Conservation (phyloP, 2,888 invertebrate genomes). For the Asteroscopus sphinx region DNA sequence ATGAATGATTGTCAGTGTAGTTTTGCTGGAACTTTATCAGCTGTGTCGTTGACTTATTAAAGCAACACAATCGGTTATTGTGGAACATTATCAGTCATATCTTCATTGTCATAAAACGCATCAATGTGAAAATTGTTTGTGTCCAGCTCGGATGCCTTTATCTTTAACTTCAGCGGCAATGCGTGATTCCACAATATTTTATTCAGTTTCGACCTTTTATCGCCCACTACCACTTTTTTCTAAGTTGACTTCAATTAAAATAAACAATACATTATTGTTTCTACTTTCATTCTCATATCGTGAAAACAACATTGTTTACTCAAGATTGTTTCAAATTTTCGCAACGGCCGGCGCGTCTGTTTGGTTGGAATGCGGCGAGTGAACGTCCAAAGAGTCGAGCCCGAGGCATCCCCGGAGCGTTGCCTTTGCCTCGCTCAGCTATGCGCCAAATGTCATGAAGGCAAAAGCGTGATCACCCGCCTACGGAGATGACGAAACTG, state of each 20-base stretch:
- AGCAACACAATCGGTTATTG: slow-evolving; percentile 42
- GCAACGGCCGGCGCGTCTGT: slow-evolving; percentile 67
- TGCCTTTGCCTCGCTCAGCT: slow-evolving; percentile 68
- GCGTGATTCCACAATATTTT: slow-evolving; percentile 1
- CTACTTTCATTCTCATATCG: slow-evolving; percentile 31
- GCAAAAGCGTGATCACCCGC: slow-evolving; percentile 76
- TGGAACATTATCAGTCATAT: slow-evolving; percentile 39
- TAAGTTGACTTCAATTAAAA: slow-evolving; percentile 11
- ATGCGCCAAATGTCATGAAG: slow-evolving; percentile 81
- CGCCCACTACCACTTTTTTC: slow-evolving; percentile 10
- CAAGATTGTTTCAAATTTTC: slow-evolving; percentile 69
- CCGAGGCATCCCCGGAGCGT: slow-evolving; percentile 71
- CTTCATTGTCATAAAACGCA: slow-evolving; percentile 26
- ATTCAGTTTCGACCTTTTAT: slow-evolving; percentile 20
- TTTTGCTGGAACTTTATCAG: slow-evolving; percentile 50
- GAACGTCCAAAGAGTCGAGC: slow-evolving; percentile 76
- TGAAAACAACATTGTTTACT: slow-evolving; percentile 48
- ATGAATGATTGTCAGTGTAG: slow-evolving; percentile 35
- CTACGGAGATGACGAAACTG: slow-evolving; percentile 64
- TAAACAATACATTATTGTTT: slow-evolving; percentile 19
- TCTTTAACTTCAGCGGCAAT: slow-evolving; percentile 12
- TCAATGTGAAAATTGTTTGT: slow-evolving; percentile 14
- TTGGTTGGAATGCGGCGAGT: slow-evolving; percentile 81
- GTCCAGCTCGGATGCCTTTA: slow-evolving; percentile 6
- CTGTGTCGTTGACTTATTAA: slow-evolving; percentile 52